phyloP scores from a whole-genome alignment of 2,113 vertebrate species.

The Phrynosoma platyrhinos region DNA sequence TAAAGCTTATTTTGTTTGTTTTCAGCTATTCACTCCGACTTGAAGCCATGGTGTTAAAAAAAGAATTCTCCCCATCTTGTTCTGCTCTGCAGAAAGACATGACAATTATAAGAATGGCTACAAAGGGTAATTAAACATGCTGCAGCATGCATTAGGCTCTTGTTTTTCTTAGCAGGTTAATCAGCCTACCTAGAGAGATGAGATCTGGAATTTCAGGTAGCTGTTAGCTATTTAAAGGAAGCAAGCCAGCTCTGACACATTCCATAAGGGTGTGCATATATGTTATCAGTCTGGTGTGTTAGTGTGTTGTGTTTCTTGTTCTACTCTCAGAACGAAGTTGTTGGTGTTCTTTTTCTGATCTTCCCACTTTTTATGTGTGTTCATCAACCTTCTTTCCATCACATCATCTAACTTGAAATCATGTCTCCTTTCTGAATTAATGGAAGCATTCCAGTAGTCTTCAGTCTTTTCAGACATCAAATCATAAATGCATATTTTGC shows the following conservation, averaged over 20 bases:
- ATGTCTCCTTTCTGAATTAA: neutral
- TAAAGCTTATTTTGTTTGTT: slow-evolving; percentile 62
- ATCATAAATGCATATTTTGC: too few species aligned
- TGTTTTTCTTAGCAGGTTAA: slow-evolving; percentile 70
- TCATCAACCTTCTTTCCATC: neutral
- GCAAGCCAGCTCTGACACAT: slow-evolving; percentile 70
- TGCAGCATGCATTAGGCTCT: slow-evolving; percentile 50
- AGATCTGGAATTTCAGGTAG: slow-evolving; percentile 78
- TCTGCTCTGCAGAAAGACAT: slow-evolving; percentile 87
- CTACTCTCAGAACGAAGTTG: neutral
- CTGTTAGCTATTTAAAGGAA: slow-evolving; percentile 68
- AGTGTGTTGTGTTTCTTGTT: slow-evolving; percentile 36
- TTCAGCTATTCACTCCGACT: slow-evolving; percentile 91
- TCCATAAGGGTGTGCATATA: slow-evolving; percentile 55
- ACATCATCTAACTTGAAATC: neutral
- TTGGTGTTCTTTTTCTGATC: neutral
- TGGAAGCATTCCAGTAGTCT: too few species aligned
- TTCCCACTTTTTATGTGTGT: neutral
- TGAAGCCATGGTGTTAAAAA: slow-evolving; percentile 94
- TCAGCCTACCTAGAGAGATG: slow-evolving; percentile 66
- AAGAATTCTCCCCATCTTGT: slow-evolving; percentile 90
- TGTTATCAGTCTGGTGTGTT: slow-evolving; percentile 27
- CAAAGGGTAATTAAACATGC: slow-evolving; percentile 84
- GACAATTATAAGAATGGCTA: slow-evolving; percentile 85
- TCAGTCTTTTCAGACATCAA: too few species aligned